Evolutionary conservation across 1,140 invertebrate species (phyloP), one percentile per base, ranked within the genome.

Genomic region (Drosophila kepulauana): DNA sequence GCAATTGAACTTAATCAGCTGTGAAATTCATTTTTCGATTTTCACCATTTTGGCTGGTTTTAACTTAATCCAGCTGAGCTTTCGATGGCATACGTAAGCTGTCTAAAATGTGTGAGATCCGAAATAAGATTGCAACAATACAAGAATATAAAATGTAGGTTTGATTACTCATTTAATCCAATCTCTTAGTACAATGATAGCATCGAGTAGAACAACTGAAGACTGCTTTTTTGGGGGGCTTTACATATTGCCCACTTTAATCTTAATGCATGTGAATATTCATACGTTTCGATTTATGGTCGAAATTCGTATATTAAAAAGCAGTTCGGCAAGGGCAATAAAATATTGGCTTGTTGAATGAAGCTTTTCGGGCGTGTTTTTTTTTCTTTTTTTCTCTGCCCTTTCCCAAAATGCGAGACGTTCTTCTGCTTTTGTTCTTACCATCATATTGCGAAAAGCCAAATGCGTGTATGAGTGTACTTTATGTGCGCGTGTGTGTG

Each of bases 341-440:
- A 66, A 72, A 73, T 62, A 69, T 35, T 74, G 56, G 57, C 57
- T 61, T 61, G 51, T 75, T 30, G 43, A n/a, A 30, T 48, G 30
- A 25, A 8, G 51, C 49, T 69, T 54, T 48, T 63, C 35, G 30
- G 33, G 28, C 43, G 25, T 15, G 33, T 48, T 48, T 48, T 70
- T 57, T 7, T 38, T 10, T 10, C 8, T 38, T 48, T 48, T 0
- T 11, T 38, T 8, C 11, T 65, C 78, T 84, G 45, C 11, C 13
- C 4, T 4, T 48, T 5, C 5, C 6, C 20, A 25, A 15, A 13
- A 48, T 48, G 5, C n/a, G 46, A 43, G 41, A 15, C 68, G 77
- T 38, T 74, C 54, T 49, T 46, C 35, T 43, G 7, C 35, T 28
- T 25, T 41, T 41, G 20, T 16, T 57, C 54, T 59, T 58, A 10